Conservation (phyloP, 2,113 vertebrate species). For the Anoura caudifer region DNA sequence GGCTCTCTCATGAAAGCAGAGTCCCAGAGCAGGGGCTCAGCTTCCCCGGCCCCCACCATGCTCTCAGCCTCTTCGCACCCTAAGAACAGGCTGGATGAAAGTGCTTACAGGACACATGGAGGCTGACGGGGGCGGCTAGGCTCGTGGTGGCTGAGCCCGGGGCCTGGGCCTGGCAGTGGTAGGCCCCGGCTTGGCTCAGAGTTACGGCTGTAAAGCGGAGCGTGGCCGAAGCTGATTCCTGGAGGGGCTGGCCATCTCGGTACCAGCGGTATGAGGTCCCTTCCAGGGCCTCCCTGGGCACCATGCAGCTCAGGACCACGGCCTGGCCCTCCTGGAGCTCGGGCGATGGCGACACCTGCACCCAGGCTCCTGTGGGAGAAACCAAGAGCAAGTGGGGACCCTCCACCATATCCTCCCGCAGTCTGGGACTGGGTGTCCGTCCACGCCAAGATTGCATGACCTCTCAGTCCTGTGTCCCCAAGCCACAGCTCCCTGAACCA, state of each 20-base stretch:
- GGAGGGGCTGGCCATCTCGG: conserved; percentile 66
- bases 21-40: not conserved
- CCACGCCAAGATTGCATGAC: not conserved
- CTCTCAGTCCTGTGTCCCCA: accelerated
- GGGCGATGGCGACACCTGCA: conserved; percentile 70
- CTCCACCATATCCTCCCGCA: accelerated
- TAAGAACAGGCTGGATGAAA: not conserved
- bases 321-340: conserved; percentile 76
- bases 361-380: conserved; percentile 59
- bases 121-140: not conserved
- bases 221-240: not conserved
- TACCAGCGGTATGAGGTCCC: conserved; percentile 77
- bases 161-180: conserved; percentile 74
- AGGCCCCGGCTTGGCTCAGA: conserved; percentile 67
- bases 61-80: not conserved
- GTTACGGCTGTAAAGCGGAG: conserved; percentile 48
- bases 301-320: conserved; percentile 77
- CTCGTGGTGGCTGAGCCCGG: not conserved
- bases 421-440: not conserved
- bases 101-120: conserved; percentile 75
- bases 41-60: not conserved
- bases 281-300: accelerated
- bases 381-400: not conserved
- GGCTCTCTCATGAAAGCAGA: not conserved
- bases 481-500: not conserved